These are phyloP conservation scores for Gobio gobio DNA, from an alignment of 2,113 vertebrate species.

Conservation along the genomic window DNA sequence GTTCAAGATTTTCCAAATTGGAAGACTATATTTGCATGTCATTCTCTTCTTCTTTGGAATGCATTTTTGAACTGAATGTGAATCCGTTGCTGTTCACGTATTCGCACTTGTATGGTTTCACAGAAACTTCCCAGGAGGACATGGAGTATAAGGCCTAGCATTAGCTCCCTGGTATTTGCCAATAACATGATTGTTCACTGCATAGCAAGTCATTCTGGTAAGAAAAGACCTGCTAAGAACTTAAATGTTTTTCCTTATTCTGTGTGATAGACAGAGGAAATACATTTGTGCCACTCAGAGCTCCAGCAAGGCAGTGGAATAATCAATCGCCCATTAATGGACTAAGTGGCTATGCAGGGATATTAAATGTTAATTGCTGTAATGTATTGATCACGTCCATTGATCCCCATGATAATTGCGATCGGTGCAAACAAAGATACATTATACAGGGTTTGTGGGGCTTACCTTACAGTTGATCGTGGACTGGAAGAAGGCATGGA, in stretches of 20 bases:
- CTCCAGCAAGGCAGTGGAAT: constrained; percentile 66
- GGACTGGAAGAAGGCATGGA: constrained; percentile 47
- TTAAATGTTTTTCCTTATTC: constrained; percentile 57
- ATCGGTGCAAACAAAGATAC: constrained; percentile 78
- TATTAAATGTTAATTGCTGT: constrained; percentile 85
- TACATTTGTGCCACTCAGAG: constrained; percentile 70
- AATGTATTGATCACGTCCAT: constrained; percentile 77
- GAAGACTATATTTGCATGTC: not conserved
- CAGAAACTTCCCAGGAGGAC: not conserved
- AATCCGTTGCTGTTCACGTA: not conserved
- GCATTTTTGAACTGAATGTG: not conserved
- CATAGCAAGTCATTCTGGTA: not conserved
- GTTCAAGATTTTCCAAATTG: not conserved
- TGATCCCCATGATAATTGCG: constrained; percentile 76
- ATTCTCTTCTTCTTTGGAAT: not conserved
- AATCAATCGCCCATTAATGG: constrained; percentile 82
- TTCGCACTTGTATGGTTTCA: not conserved
- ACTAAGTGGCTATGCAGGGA: constrained; percentile 81
- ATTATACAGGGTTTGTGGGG: constrained; percentile 62
- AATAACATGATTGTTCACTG: not conserved
- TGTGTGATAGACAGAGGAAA: constrained; percentile 71
- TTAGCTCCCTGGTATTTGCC: not conserved
- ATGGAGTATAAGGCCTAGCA: not conserved
- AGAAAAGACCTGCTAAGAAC: constrained; percentile 24
- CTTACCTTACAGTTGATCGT: constrained; percentile 47